These are phyloP conservation scores for Eupithecia exiguata DNA, from an alignment of 2,888 invertebrate genomes.

Conservation along the genomic window DNA sequence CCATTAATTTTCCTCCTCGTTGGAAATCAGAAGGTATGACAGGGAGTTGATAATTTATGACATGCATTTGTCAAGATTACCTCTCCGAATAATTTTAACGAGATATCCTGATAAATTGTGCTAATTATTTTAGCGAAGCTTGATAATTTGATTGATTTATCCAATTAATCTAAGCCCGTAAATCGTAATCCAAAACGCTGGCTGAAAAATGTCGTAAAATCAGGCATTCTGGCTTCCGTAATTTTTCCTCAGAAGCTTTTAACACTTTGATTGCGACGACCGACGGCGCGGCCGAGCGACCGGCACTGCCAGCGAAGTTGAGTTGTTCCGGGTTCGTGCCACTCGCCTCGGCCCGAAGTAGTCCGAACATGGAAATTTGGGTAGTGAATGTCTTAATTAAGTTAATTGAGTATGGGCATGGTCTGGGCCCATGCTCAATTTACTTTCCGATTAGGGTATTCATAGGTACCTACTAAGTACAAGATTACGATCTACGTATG, in stretches of 20 bases:
- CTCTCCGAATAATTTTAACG: slow-evolving; percentile 1
- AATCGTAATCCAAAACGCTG: background rate
- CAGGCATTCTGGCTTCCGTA: background rate
- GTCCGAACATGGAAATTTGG: no score
- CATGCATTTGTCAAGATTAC: background rate
- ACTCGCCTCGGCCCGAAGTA: no score
- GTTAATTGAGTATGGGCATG: no score
- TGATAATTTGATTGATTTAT: background rate
- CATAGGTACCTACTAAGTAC: background rate
- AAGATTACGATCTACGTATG: background rate
- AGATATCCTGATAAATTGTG: background rate
- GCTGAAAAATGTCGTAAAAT: background rate
- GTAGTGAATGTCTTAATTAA: background rate
- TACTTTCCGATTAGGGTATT: background rate
- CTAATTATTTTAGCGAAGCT: background rate
- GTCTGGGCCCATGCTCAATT: background rate
- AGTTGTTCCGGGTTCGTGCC: no score
- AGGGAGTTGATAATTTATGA: background rate
- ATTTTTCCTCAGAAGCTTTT: background rate
- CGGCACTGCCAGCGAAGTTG: no score
- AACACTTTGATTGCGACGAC: no score
- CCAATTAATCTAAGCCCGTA: background rate
- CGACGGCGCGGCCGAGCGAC: no score
- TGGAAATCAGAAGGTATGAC: slow-evolving; percentile 3
- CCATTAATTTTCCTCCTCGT: background rate